Conservation (phyloP, 1,140 invertebrate genomes). For the Brachionus manjavacas region DNA sequence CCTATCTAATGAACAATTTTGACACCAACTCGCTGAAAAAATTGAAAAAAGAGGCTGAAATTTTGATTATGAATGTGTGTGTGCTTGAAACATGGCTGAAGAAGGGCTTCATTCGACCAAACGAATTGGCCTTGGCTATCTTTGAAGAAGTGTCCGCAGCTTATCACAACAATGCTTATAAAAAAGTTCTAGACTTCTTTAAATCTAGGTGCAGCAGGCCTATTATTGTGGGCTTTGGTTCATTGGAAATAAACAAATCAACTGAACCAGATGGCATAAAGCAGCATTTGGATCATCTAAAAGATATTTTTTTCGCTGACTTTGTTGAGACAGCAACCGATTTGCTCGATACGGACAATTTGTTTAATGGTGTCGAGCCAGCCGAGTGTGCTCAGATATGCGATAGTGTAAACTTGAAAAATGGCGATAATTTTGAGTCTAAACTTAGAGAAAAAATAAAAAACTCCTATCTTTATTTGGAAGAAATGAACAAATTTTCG, state of each 20-base stretch:
- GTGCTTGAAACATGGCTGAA: neutral
- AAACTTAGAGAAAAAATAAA: constrained; percentile 12
- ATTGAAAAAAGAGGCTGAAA: constrained; percentile 20
- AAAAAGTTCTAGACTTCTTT: neutral
- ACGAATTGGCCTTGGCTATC: neutral
- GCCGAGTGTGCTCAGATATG: neutral
- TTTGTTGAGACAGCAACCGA: constrained; percentile 34
- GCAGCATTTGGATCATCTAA: constrained; percentile 23
- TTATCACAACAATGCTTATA: neutral
- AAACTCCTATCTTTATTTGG: neutral
- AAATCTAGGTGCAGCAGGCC: neutral
- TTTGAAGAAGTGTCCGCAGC: constrained; percentile 19
- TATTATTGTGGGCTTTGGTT: neutral
- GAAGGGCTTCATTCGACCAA: neutral
- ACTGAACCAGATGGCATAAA: neutral
- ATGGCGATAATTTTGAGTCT: neutral
- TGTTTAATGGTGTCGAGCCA: constrained; percentile 11
- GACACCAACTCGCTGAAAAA: neutral
- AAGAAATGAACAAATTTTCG: neutral
- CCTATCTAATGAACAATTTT: neutral
- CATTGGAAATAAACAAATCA: neutral
- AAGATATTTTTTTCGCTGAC: neutral
- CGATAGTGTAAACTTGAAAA: neutral
- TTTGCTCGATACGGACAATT: constrained; percentile 8
- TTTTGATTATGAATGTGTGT: constrained; percentile 23